Base-by-base conservation (phyloP, 2,888 invertebrate genomes). In the Ceratothoa steindachneri region DNA sequence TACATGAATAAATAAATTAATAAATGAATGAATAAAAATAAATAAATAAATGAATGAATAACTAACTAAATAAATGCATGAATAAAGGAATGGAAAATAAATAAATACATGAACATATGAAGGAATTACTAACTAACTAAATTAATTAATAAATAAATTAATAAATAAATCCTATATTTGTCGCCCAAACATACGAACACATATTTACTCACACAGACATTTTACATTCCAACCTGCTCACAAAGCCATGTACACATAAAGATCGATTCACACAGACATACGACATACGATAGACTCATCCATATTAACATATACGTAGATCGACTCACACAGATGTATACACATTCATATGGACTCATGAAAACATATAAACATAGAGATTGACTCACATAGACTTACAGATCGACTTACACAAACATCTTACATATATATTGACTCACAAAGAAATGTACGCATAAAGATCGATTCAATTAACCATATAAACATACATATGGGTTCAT, bases 261-360 rank as follows among this genome's bases (percentile, higher is more conserved):
- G 4, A 67, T 67, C 28, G 7, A 41, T 41, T 9, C 15, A 41
- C 15, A 41, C 15, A 41, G 7, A 41, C 15, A 41, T 41, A 41
- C 15, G 15, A 9, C 7, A 9, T 9, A 9, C 7, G 7, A 41
- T 41, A 41, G 7, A 41, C 15, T 9, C 15, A 41, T 41, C 7
- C 30, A 67, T 67, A 67, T 67, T 30, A 30, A 67, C 19, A 67
- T 67, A 67, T 67, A 67, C 12, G 30, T 67, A 67, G 28, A 67
- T 67, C 28, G 28, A 67, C 30, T 30, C 30, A 67, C 30, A 31
- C 30, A 31, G 28, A 31, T 69, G 30, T 69, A 55, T 69, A 55
- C 53, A 55, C 53, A 55, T 69, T 28, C 28, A 55, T 0, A 69
- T 69, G 53, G 31, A 69, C 51, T 51, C 51, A 55, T 69, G 51